phyloP scores from a whole-genome alignment of 1,140 invertebrate species.

The Diachasma alloeum region DNA sequence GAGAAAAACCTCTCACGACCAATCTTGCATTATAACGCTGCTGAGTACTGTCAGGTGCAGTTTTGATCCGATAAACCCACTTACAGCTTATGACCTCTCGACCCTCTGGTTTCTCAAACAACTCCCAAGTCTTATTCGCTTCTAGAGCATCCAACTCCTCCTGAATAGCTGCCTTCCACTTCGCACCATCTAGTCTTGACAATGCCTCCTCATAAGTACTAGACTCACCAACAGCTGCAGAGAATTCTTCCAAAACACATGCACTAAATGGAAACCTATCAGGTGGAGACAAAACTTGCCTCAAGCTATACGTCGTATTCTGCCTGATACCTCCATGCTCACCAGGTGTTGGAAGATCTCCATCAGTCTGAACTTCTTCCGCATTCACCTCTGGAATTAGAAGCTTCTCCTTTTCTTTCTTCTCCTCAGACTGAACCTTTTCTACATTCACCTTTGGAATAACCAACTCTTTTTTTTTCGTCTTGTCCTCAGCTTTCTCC shows the following conservation, averaged over 20 bases:
- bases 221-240: background rate
- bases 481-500: too few species aligned
- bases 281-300: constrained; percentile 6
- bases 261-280: background rate
- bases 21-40: constrained; percentile 43
- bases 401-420: background rate
- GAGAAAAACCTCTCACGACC: constrained; percentile 43
- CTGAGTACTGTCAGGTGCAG: background rate
- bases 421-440: background rate
- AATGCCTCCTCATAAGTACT: constrained; percentile 3
- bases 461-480: too few species aligned
- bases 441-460: background rate
- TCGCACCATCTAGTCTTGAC: background rate
- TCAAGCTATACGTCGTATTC: constrained; percentile 11
- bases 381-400: background rate
- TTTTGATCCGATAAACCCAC: constrained; percentile 57
- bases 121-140: constrained; percentile 43
- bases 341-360: background rate
- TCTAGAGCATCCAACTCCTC: constrained; percentile 31
- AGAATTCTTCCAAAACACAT: constrained; percentile 10
- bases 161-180: constrained; percentile 29
- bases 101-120: constrained; percentile 42
- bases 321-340: background rate
- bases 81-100: constrained; percentile 42
- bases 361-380: background rate